A percentile compares a stretch with the other conserved stretches of the same genome.
Evolutionary conservation across 2,113 vertebrate species (phyloP).

Genomic region (Bufo gargarizans): DNA sequence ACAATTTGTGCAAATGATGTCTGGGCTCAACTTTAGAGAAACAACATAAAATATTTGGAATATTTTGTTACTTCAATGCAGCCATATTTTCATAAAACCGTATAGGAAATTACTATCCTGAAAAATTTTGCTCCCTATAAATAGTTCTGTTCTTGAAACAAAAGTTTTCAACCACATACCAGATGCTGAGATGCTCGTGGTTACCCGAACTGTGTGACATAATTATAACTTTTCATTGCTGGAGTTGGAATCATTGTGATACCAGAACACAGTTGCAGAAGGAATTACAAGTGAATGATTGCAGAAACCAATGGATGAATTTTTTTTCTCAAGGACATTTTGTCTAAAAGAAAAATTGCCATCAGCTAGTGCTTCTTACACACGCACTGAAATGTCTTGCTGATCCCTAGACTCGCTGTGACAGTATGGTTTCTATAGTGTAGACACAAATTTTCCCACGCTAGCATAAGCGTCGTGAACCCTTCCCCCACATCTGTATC

Average conservation of each 20-base stretch:
- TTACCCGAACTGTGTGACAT: slow-evolving; percentile 82
- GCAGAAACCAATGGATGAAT: slow-evolving; percentile 54
- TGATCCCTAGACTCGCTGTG: not conserved
- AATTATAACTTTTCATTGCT: slow-evolving; percentile 79
- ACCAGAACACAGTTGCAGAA: slow-evolving; percentile 69
- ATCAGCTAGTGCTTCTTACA: not conserved
- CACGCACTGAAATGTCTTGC: not conserved
- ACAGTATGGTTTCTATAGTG: not conserved
- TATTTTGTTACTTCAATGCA: slow-evolving; percentile 66
- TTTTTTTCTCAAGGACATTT: slow-evolving; percentile 25
- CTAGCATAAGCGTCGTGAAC: not conserved
- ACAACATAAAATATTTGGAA: slow-evolving; percentile 69
- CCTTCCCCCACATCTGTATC: not conserved
- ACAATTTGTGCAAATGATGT: slow-evolving; percentile 30
- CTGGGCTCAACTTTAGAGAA: slow-evolving; percentile 41
- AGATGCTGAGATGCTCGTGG: slow-evolving; percentile 80
- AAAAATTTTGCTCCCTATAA: slow-evolving; percentile 79
- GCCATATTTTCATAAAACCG: slow-evolving; percentile 73
- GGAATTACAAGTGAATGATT: slow-evolving; percentile 66
- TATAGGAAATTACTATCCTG: slow-evolving; percentile 81
- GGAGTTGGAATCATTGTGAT: slow-evolving; percentile 70
- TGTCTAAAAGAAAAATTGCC: not conserved
- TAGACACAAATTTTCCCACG: not conserved
- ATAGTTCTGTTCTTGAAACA: slow-evolving; percentile 82
- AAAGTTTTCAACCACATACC: slow-evolving; percentile 82